These are phyloP conservation scores for Muschampia plurimacula DNA, from an alignment of 2,888 invertebrate genomes.

Conservation along the genomic window DNA sequence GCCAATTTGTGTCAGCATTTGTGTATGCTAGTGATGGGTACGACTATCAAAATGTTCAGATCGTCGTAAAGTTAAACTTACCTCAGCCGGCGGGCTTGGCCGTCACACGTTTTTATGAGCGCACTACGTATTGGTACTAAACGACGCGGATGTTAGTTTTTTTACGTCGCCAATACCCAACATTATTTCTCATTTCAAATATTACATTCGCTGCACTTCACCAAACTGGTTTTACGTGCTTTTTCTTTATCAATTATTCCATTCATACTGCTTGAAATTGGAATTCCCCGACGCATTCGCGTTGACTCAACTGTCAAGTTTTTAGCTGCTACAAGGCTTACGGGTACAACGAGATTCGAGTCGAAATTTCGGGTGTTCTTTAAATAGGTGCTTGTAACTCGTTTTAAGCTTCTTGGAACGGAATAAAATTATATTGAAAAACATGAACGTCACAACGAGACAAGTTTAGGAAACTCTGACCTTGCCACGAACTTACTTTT, in stretches of 20 bases:
- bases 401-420: background rate
- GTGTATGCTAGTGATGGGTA: slow-evolving; percentile 17
- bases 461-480: slow-evolving; percentile 8
- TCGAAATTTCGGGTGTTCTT: background rate
- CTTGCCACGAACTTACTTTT: slow-evolving; percentile 9
- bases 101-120: slow-evolving; percentile 65
- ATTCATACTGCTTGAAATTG: slow-evolving; percentile 49
- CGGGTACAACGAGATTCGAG: background rate
- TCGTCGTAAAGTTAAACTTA: slow-evolving; percentile 56
- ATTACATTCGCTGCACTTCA: slow-evolving; percentile 27
- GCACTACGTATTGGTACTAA: slow-evolving; percentile 40
- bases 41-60: slow-evolving; percentile 30
- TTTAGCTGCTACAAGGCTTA: slow-evolving; percentile 3
- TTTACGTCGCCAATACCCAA: slow-evolving; percentile 36
- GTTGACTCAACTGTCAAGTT: slow-evolving; percentile 13
- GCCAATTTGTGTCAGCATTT: slow-evolving; percentile 27
- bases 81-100: slow-evolving; percentile 53
- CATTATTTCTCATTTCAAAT: slow-evolving; percentile 33
- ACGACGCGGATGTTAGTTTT: slow-evolving; percentile 35
- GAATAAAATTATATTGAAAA: background rate
- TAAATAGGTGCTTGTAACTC: background rate
- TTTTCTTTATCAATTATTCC: slow-evolving; percentile 49
- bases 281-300: slow-evolving; percentile 42
- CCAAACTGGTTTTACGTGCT: slow-evolving; percentile 46
- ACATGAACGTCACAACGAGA: slow-evolving; percentile 1